A percentile compares a stretch with the other conserved stretches of the same genome.
Evolutionary conservation across 2,113 vertebrate genomes (phyloP).

Genomic region (Cavia aperea): DNA sequence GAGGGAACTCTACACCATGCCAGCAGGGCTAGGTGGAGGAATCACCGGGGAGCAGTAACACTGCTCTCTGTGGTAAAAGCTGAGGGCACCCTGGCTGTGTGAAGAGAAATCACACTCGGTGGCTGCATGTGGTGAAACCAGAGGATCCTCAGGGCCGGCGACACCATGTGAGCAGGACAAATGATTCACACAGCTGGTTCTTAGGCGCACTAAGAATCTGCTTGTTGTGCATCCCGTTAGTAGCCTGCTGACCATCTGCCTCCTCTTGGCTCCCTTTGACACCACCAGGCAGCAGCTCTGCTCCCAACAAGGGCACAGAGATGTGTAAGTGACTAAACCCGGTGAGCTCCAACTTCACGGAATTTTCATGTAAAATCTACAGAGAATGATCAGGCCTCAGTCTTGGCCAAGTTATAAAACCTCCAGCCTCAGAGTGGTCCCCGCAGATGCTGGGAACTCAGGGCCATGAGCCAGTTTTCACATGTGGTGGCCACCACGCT

Average conservation of each 20-base stretch:
- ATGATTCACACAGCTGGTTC: neutral
- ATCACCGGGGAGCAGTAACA: neutral
- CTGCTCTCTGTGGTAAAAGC: neutral
- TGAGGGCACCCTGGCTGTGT: no score
- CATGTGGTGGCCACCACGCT: neutral
- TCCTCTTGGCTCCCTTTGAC: neutral
- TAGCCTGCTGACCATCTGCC: no score
- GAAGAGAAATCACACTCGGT: neutral
- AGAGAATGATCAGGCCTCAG: no score
- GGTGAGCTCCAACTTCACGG: fast-evolving
- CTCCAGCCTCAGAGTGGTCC: neutral
- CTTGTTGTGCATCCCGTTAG: neutral
- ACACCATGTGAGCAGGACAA: neutral
- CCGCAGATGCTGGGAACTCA: neutral
- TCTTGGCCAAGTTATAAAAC: neutral
- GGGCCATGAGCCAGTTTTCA: neutral
- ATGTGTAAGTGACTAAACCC: fast-evolving
- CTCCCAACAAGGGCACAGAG: neutral
- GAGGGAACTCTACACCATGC: neutral
- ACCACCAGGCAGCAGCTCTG: neutral
- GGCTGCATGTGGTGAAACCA: neutral
- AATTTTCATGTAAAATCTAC: neutral
- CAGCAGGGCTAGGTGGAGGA: neutral
- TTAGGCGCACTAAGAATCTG: neutral
- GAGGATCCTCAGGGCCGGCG: neutral